These are phyloP conservation scores for Passer montanus DNA, from an alignment of 2,113 vertebrate genomes.

Conservation along the genomic window DNA sequence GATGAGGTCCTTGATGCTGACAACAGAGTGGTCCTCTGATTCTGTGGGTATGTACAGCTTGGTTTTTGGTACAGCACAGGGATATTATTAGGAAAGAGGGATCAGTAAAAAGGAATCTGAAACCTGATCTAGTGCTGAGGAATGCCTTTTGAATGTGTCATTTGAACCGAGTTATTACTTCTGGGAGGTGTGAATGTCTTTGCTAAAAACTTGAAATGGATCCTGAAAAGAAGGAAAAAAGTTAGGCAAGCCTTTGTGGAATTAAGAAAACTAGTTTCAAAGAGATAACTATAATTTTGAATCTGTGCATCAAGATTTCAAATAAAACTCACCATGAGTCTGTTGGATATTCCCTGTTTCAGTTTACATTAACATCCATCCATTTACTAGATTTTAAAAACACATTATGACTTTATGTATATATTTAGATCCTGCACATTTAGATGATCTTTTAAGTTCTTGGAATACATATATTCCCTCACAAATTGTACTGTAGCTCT, in stretches of 20 bases:
- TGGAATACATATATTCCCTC: not conserved
- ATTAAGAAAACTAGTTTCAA: not conserved
- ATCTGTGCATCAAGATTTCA: not conserved
- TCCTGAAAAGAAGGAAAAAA: not conserved
- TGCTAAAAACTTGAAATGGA: slow-evolving; percentile 21
- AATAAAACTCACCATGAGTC: not conserved
- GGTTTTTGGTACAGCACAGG: not conserved
- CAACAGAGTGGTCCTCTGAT: not conserved
- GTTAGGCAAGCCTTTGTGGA: not conserved
- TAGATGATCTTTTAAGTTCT: not conserved
- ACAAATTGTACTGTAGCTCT: not conserved
- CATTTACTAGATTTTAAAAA: not conserved
- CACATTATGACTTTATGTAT: no score
- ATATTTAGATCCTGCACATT: not conserved
- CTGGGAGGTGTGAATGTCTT: slow-evolving; percentile 36
- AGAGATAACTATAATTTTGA: not conserved
- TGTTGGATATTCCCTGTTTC: not conserved
- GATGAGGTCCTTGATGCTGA: not conserved
- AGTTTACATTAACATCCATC: not conserved
- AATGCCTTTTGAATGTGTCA: slow-evolving; percentile 52
- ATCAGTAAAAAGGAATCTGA: slow-evolving; percentile 54
- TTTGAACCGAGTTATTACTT: slow-evolving; percentile 20
- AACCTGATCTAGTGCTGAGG: slow-evolving; percentile 35
- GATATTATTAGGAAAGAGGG: slow-evolving; percentile 52
- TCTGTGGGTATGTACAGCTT: not conserved